Evolutionary conservation across 2,888 invertebrate genomes (phyloP).

Genomic region (Limnephilus auricula): DNA sequence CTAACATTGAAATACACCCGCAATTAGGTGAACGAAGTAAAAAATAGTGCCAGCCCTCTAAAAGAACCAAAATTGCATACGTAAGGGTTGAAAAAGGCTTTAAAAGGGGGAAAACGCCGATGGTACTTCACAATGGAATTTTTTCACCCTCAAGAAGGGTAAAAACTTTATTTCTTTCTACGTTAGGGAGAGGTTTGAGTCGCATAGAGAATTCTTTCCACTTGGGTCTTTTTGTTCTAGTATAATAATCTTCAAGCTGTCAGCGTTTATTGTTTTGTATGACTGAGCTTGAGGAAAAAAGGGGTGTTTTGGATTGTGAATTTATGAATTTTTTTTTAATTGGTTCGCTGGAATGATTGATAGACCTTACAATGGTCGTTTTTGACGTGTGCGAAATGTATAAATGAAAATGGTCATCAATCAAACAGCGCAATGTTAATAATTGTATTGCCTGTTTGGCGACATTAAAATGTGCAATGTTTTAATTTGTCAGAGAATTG

Average conservation of each 20-base stretch:
- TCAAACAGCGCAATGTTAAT: not conserved
- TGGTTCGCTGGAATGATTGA: not conserved
- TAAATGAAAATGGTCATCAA: not conserved
- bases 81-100: constrained; percentile 4
- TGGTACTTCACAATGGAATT: constrained; percentile 21
- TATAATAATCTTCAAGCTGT: constrained; percentile 36
- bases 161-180: not conserved
- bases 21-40: constrained; percentile 19
- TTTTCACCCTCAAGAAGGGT: constrained; percentile 19
- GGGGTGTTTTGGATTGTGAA: not conserved
- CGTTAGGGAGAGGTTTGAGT: not conserved
- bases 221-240: constrained; percentile 23
- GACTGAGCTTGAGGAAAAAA: not conserved
- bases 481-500: not conserved
- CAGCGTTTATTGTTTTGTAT: constrained; percentile 22
- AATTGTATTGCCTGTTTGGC: not conserved
- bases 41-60: not conserved
- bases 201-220: constrained; percentile 7
- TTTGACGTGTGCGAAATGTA: not conserved
- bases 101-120: constrained; percentile 25
- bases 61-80: constrained; percentile 22
- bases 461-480: not conserved
- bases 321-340: not conserved
- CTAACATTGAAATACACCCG: not conserved
- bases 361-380: not conserved